phyloP scores from a whole-genome alignment of 1,140 invertebrate species.

The Halesus radiatus region DNA sequence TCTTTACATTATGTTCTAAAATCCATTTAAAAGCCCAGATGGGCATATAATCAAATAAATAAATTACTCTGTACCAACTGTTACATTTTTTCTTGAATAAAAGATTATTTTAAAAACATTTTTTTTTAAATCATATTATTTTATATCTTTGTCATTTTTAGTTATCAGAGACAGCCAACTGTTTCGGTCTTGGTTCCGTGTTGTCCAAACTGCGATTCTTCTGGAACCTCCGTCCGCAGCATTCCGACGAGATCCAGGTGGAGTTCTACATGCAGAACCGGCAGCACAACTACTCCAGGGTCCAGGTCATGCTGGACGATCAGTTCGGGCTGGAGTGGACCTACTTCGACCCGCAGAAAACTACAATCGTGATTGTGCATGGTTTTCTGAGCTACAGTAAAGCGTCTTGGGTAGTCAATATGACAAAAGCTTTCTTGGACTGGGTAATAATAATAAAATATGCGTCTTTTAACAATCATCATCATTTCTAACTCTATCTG shows the following conservation, averaged over 20 bases:
- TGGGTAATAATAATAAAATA: constrained; percentile 62
- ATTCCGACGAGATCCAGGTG: constrained; percentile 59
- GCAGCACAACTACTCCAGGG: constrained; percentile 55
- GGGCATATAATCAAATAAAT: too few species aligned
- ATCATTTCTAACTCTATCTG: too few species aligned
- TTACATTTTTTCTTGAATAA: too few species aligned
- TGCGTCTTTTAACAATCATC: not conserved
- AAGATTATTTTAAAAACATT: too few species aligned
- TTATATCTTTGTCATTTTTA: constrained; percentile 7
- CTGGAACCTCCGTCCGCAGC: constrained; percentile 56
- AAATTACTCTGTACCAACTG: too few species aligned
- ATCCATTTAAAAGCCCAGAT: too few species aligned
- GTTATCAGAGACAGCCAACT: constrained; percentile 58
- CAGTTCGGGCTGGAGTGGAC: constrained; percentile 74
- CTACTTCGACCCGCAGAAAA: constrained; percentile 67
- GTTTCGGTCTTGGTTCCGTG: constrained; percentile 61
- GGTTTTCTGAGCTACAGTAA: constrained; percentile 73
- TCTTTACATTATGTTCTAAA: too few species aligned
- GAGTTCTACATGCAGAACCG: constrained; percentile 62
- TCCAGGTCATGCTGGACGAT: constrained; percentile 61
- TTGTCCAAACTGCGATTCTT: constrained; percentile 57
- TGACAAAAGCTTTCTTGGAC: constrained; percentile 68
- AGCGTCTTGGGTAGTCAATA: constrained; percentile 68
- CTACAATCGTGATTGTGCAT: constrained; percentile 71
- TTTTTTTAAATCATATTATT: too few species aligned